Evolutionary conservation across 64 coral and sea anemone genomes (phyloP), one percentile per base, ranked within the genome.

Genomic region (Cladopsammia gracilis): DNA sequence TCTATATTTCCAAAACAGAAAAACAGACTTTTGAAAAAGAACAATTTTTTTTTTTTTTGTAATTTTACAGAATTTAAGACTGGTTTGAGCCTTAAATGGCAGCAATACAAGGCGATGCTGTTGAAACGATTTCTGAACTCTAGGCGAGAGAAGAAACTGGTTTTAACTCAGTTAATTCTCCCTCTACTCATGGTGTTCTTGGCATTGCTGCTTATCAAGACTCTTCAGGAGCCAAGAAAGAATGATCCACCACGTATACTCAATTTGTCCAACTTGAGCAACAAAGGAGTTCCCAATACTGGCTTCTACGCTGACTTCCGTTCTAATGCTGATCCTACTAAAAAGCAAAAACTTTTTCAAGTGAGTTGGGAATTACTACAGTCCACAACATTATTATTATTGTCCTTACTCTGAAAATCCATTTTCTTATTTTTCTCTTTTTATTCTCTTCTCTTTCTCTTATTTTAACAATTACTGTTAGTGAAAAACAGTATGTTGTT

Each of bases 21-120:
- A 20, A 5, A 19, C 10, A 19, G 13, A 64, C 13, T 19, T 19
- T 64, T 64, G 8, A 8, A 19, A 19, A 6, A 1, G 19, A 19
- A 19, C 5, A 15, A 13, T 64, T 5, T 13, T 18, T 25, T 19
- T 69, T 4, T 25, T 25, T 8, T 9, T 23, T 22, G 7, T 25
- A 9, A 69, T 76, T 49, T 23, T 45, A 51, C 34, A 98, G 96
- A 75, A 70, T 61, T 98, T 6, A 68, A 80, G 43, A 95, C 83
- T 19, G 96, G 96, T 12, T 14, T 77, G 16, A 69, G n/a, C 1
- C 86, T 95, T 13, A 75, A 95, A 64, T 92, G 93, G 89, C 96
- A 98, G 59, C 96, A 98, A 50, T 98, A 89, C 93, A 98, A 95
- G 52, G 96, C 96, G 10, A 98, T 98, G 93, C 71, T 95, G 22